These are phyloP conservation scores for Sandelia bainsii DNA, from an alignment of 2,797 vertebrate species.

Conservation along the genomic window DNA sequence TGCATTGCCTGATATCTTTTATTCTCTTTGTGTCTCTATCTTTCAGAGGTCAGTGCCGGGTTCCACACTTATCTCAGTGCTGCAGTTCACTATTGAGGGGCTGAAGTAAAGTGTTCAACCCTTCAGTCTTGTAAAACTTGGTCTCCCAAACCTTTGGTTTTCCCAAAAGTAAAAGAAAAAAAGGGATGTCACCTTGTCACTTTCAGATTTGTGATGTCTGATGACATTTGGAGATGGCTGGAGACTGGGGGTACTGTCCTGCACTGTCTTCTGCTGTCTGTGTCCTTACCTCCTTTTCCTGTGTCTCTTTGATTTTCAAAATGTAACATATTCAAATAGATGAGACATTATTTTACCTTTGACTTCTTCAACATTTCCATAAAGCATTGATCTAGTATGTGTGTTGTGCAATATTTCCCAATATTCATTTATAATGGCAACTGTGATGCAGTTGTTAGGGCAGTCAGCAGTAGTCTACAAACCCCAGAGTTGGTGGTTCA, in stretches of 20 bases:
- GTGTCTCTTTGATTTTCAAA: not conserved
- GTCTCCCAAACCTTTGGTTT: conserved; percentile 15
- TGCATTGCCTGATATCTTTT: conserved; percentile 14
- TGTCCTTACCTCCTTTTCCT: not conserved
- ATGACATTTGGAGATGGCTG: conserved; percentile 32
- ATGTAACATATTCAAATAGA: not conserved
- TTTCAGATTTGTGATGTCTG: conserved; percentile 26
- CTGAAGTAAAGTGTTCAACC: not conserved
- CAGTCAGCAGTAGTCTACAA: no score
- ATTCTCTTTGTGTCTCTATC: conserved; percentile 25
- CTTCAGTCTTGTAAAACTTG: not conserved
- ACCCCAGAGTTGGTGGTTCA: no score
- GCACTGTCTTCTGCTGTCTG: not conserved
- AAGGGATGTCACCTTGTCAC: not conserved
- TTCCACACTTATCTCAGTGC: conserved; percentile 7
- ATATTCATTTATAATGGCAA: no score
- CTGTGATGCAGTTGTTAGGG: no score
- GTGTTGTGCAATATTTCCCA: no score
- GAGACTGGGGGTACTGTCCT: conserved; percentile 6
- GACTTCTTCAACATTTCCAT: not conserved
- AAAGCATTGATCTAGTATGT: no score
- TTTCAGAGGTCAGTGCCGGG: conserved; percentile 16
- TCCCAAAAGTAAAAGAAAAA: conserved; percentile 15
- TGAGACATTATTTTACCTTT: not conserved
- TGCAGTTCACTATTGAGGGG: not conserved